phyloP scores from a whole-genome alignment of 1,140 invertebrate genomes.

The Dendrolimus kikuchii region DNA sequence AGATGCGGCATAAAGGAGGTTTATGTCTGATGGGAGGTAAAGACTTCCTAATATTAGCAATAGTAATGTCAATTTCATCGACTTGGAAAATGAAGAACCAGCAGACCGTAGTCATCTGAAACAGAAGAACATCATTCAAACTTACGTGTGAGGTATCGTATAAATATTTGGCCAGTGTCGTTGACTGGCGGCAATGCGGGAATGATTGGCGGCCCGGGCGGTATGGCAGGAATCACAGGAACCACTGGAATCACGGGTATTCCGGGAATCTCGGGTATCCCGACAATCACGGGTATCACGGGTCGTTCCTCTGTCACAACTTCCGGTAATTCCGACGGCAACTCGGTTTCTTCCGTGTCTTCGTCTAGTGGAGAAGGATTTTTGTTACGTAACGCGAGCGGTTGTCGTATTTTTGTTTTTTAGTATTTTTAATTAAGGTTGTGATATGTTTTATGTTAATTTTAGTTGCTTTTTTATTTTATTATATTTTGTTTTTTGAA shows the following conservation, averaged over 20 bases:
- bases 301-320: not conserved
- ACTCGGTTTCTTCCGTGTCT: slow-evolving; percentile 49
- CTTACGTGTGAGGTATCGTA: slow-evolving; percentile 65
- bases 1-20: too few species aligned
- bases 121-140: slow-evolving; percentile 9
- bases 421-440: slow-evolving; percentile 17
- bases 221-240: slow-evolving; percentile 4
- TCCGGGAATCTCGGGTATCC: slow-evolving; percentile 17
- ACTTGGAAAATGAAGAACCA: too few species aligned
- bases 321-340: slow-evolving; percentile 10
- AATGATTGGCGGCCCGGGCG: not conserved
- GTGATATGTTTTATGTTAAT: slow-evolving; percentile 13
- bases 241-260: slow-evolving; percentile 1
- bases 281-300: slow-evolving; percentile 20
- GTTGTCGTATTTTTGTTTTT: slow-evolving; percentile 59
- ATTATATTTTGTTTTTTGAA: too few species aligned
- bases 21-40: too few species aligned
- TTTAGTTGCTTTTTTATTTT: not conserved
- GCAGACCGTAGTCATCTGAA: too few species aligned
- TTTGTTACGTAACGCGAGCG: slow-evolving; percentile 29
- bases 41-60: too few species aligned
- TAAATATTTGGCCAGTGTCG: slow-evolving; percentile 49
- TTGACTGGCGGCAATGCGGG: slow-evolving; percentile 24
- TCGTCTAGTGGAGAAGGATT: slow-evolving; percentile 47
- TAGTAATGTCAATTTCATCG: too few species aligned